Evolutionary conservation across 2,113 vertebrate genomes (phyloP), one percentile per base, ranked within the genome.

Genomic region (Ciconia boyciana): DNA sequence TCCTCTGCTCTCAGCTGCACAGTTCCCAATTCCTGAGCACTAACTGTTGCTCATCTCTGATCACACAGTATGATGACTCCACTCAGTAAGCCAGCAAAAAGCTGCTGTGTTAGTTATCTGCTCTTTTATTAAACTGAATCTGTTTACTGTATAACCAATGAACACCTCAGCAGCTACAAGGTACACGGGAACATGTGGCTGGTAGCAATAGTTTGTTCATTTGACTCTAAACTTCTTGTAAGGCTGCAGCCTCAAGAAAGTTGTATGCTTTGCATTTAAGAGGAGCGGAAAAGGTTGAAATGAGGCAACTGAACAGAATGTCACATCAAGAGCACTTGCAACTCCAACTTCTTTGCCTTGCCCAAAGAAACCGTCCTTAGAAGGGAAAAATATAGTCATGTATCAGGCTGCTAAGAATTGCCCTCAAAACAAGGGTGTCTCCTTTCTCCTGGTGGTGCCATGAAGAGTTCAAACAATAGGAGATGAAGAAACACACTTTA

Each of bases 351-450:
- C 28, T 48, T 61, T 34, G 28, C 41, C 26, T 58, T 43, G 13
- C n/a, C 16, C 60, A 58, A 74, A 72, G 31, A 68, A 87, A 28
- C 8, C 13, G 25, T 28, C 76, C 43, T 71, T 51, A 43, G 12
- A 64, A 85, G 13, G 16, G 18, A 29, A 62, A 68, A n/a, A 31
- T 24, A 49, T 0, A 49, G n/a, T 44, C 24, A 55, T 0, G 0
- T 28, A 89, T 20, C 20, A 68, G 11, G 9, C 34, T 70, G 32
- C 41, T 66, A 61, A 28, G 58, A 61, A 77, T 0, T 82, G 19
- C 15, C 17, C 41, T 71, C 41, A 70, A 39, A 70, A 76, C 22
- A 89, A 81, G 46, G 44, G 31, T 34, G 17, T 39, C 39, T 54
- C 31, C 77, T 61, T 49, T 60, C 34, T 62, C n/a, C 17, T 34